Evolutionary conservation across 2,888 invertebrate genomes (phyloP).

Genomic region (Nasonia oneida): DNA sequence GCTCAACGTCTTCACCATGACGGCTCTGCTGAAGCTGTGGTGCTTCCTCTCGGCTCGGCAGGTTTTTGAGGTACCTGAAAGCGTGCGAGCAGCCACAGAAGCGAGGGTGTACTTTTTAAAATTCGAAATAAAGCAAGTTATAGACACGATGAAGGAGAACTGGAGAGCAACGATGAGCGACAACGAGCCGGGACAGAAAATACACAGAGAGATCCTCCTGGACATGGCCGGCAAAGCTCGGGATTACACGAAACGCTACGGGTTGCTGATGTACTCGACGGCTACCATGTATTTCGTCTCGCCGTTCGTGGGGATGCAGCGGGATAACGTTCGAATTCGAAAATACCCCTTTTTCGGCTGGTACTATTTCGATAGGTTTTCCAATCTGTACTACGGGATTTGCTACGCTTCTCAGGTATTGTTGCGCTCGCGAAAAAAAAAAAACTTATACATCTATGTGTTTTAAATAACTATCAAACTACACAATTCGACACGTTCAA

Average conservation of each 20-base stretch:
- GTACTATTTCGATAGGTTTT: conserved; percentile 63
- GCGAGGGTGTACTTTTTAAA: no score
- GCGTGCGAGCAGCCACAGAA: no score
- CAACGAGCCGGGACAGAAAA: background rate
- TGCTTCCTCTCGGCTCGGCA: conserved; percentile 13
- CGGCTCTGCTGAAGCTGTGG: conserved; percentile 50
- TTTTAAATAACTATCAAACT: background rate
- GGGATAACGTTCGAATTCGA: conserved; percentile 42
- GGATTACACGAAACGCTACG: conserved; percentile 59
- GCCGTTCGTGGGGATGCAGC: conserved; percentile 60
- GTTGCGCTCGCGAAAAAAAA: no score
- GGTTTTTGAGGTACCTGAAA: conserved; percentile 51
- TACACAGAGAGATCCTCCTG: conserved; percentile 56
- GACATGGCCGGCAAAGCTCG: conserved; percentile 49
- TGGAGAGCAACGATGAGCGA: conserved; percentile 57
- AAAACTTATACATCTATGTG: no score
- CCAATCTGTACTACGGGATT: conserved; percentile 58
- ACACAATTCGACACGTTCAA: no score
- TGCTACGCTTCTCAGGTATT: conserved; percentile 62
- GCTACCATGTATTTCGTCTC: conserved; percentile 60
- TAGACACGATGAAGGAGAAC: conserved; percentile 51
- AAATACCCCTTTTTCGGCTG: conserved; percentile 65
- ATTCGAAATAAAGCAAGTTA: conserved; percentile 45
- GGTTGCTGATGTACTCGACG: conserved; percentile 61
- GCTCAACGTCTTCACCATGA: conserved; percentile 54